Evolutionary conservation across 2,113 vertebrate species (phyloP).

Genomic region (Apteryx owenii): DNA sequence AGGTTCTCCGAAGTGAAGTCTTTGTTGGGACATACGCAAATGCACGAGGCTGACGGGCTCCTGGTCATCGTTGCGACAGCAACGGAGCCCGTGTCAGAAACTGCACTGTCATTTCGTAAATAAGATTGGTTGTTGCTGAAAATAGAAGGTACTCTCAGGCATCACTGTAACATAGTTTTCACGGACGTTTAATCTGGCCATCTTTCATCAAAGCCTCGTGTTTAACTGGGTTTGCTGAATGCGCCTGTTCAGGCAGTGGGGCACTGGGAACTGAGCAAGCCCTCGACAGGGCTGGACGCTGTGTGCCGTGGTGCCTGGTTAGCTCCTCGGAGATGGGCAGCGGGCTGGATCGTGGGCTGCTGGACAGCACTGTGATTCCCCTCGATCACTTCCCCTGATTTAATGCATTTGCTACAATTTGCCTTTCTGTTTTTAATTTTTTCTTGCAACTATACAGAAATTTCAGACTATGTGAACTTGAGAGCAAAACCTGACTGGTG

Average conservation of each 20-base stretch:
- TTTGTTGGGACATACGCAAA: neutral
- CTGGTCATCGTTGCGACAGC: neutral
- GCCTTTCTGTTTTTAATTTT: neutral
- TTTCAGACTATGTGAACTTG: neutral
- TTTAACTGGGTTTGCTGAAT: neutral
- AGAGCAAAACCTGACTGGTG: neutral
- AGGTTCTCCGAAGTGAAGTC: neutral
- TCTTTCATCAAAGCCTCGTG: neutral
- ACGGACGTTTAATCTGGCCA: neutral
- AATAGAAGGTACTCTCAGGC: neutral
- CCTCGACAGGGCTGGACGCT: neutral
- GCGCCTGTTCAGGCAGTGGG: neutral
- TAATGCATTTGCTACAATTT: neutral
- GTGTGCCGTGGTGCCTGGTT: neutral
- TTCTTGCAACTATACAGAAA: neutral
- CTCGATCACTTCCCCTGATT: too few relatives aligned
- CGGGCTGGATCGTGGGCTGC: fast-evolving
- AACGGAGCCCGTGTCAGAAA: neutral
- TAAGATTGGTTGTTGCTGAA: neutral
- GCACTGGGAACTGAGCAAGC: neutral
- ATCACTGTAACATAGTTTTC: fast-evolving
- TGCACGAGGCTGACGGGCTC: neutral
- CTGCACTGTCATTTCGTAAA: neutral
- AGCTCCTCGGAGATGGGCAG: neutral
- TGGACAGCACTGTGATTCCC: neutral